Evolutionary conservation across 2,113 vertebrate genomes (phyloP).

Genomic region (Anseranas semipalmata): DNA sequence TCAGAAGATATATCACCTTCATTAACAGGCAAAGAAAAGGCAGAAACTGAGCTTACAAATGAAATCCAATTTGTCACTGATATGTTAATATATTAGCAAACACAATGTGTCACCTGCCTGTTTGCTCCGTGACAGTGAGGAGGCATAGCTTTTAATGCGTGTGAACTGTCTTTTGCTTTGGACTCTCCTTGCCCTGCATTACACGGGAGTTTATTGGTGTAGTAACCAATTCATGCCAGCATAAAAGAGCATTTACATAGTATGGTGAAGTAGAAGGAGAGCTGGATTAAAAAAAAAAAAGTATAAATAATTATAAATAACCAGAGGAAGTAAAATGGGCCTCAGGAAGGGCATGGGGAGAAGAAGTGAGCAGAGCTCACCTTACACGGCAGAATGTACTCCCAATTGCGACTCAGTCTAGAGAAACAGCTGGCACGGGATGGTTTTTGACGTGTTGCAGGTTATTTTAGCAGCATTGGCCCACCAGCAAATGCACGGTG

Average conservation of each 20-base stretch:
- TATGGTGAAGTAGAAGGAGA: neutral
- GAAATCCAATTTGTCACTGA: neutral
- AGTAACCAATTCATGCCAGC: neutral
- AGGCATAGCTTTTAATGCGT: neutral
- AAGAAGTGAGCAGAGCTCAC: neutral
- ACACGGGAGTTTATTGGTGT: neutral
- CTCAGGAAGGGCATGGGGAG: neutral
- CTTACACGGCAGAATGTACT: neutral
- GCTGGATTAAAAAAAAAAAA: neutral
- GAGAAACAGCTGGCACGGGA: neutral
- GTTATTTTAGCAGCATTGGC: neutral
- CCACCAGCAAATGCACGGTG: neutral
- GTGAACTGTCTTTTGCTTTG: neutral
- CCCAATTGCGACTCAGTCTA: neutral
- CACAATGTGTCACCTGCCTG: neutral
- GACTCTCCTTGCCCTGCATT: neutral
- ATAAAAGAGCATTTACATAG: neutral
- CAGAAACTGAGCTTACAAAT: neutral
- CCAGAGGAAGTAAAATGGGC: neutral
- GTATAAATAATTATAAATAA: neutral
- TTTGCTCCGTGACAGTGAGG: neutral
- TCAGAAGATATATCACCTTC: neutral
- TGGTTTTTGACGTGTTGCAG: neutral
- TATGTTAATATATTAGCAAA: neutral
- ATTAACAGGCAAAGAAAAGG: neutral